phyloP scores from a whole-genome alignment of 92 coral and sea anemone genomes.

The Anthopleura xanthogrammica region DNA sequence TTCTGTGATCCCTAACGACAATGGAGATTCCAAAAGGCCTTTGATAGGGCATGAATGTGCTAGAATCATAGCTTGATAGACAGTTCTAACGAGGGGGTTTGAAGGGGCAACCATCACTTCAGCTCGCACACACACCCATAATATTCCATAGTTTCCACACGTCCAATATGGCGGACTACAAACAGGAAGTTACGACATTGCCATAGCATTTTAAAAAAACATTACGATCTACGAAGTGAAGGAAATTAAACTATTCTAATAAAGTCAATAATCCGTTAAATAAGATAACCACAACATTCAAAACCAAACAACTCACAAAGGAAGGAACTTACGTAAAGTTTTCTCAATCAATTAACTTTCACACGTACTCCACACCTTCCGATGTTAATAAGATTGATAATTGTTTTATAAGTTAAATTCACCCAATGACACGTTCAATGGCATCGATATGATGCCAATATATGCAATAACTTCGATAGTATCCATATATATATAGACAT shows the following conservation, averaged over 20 bases:
- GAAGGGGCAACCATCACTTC: too few species aligned
- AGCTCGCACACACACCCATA: background rate
- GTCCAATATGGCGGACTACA: background rate
- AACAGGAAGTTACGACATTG: background rate
- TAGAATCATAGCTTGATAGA: slow-evolving; percentile 1
- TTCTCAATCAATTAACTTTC: background rate
- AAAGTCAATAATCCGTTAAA: background rate
- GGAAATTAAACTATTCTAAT: background rate
- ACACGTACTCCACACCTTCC: background rate
- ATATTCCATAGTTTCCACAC: too few species aligned
- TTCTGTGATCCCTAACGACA: slow-evolving; percentile 25
- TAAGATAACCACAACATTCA: background rate
- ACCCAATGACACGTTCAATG: too few species aligned
- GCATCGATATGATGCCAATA: too few species aligned
- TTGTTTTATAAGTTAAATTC: background rate
- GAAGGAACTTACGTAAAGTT: background rate
- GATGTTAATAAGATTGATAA: background rate
- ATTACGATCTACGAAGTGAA: background rate
- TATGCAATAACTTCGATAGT: too few species aligned
- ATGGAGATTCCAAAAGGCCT: slow-evolving; percentile 9
- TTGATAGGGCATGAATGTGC: slow-evolving; percentile 6
- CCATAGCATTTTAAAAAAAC: background rate
- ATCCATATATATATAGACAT: too few species aligned
- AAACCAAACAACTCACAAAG: background rate
- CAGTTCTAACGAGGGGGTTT: slow-evolving; percentile 15